A percentile compares a stretch with the other conserved stretches of the same genome.
These are phyloP conservation scores for Zaprionus lineosus DNA, from an alignment of 2,888 invertebrate species.

Conservation along the genomic window DNA sequence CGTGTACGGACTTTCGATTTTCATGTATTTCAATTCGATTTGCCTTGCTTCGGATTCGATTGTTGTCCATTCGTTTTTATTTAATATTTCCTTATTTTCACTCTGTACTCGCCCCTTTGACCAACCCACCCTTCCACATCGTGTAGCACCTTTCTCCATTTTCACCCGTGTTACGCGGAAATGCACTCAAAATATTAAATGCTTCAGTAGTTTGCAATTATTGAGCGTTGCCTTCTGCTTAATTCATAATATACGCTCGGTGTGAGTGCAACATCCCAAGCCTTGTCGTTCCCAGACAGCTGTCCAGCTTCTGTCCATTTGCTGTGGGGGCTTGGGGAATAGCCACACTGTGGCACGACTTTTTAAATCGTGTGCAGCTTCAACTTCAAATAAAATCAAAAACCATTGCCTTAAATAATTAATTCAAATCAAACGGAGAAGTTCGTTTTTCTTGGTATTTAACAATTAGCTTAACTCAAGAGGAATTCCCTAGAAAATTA, in stretches of 20 bases:
- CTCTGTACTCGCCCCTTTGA: too few relatives aligned
- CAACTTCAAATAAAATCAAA: too few relatives aligned
- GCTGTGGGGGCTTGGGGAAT: too few relatives aligned
- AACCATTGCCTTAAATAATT: too few relatives aligned
- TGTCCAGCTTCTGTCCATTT: conserved; percentile 10
- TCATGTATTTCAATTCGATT: conserved; percentile 41
- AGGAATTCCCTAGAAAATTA: too few relatives aligned
- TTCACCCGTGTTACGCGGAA: conserved; percentile 62
- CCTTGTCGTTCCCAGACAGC: conserved; percentile 27
- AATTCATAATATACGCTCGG: conserved; percentile 61
- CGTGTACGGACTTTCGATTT: conserved; percentile 49
- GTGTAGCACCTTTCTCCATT: conserved; percentile 23
- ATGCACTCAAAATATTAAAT: conserved; percentile 81
- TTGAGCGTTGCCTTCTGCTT: conserved; percentile 62
- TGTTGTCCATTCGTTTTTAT: conserved; percentile 3
- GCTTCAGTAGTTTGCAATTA: conserved; percentile 76
- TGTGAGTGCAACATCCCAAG: conserved; percentile 6
- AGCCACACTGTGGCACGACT: too few relatives aligned
- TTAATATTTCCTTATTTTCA: too few relatives aligned
- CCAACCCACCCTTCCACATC: too few relatives aligned
- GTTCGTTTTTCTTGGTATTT: too few relatives aligned
- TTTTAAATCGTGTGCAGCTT: too few relatives aligned
- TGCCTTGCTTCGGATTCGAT: conserved; percentile 3
- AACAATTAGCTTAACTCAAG: too few relatives aligned
- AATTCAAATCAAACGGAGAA: too few relatives aligned